A percentile compares a stretch with the other conserved stretches of the same genome.
phyloP scores from a whole-genome alignment of 1,140 invertebrate genomes.

The Leptinotarsa undecemlineata region DNA sequence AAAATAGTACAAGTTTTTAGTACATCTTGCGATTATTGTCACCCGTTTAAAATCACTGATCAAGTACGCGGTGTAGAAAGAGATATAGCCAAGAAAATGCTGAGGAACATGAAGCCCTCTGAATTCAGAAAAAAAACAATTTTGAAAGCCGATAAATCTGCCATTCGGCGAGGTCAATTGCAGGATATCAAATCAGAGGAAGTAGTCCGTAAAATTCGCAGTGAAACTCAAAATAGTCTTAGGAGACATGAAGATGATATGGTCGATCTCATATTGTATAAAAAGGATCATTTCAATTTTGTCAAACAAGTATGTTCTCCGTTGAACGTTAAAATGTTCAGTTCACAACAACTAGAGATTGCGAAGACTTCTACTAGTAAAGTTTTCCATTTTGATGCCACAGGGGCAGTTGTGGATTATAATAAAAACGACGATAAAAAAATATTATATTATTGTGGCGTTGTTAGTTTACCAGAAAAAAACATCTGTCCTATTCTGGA shows the following conservation, averaged over 20 bases:
- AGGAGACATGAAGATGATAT: slow-evolving; percentile 1
- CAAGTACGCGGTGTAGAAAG: not conserved
- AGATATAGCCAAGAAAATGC: not conserved
- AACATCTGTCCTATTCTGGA: not conserved
- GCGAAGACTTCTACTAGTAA: not conserved
- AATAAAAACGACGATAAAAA: not conserved
- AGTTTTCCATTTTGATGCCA: not conserved
- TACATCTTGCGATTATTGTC: not conserved
- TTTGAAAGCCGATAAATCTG: not conserved
- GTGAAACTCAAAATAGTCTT: not conserved
- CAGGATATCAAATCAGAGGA: not conserved
- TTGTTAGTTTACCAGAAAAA: not conserved
- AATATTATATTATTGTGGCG: not conserved
- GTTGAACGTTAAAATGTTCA: not conserved
- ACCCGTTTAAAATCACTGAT: not conserved
- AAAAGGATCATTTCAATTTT: not conserved
- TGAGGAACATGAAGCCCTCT: too few species aligned
- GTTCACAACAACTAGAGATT: not conserved
- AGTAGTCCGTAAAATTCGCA: not conserved
- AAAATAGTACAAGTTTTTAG: not conserved
- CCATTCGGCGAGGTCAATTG: not conserved
- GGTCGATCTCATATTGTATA: not conserved
- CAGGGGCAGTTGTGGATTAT: not conserved
- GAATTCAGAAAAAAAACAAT: not conserved
- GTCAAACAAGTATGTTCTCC: not conserved